Evolutionary conservation across 2,888 invertebrate genomes (phyloP), one percentile per base, ranked within the genome.

Genomic region (Eulithis testata): DNA sequence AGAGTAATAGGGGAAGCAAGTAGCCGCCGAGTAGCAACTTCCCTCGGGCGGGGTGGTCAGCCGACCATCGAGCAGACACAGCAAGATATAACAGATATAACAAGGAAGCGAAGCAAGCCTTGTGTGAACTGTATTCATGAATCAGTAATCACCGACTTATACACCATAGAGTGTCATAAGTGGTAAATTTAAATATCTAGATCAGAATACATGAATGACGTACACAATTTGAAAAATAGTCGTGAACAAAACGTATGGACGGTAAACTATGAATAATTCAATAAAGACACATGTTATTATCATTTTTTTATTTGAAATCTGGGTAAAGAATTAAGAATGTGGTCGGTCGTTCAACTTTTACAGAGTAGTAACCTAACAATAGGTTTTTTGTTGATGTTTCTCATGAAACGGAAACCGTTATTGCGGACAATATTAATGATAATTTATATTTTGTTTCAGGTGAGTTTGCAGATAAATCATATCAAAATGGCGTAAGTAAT

Each of bases 281-380:
- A 68, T 74, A 71, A 78, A 83, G 75, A 76, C 66, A 68, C 65
- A 85, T 84, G 74, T 70, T 71, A 71, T 86, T 88, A 86, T 82
- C 76, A 81, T 87, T 89, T 86, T 60, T 85, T 77, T 67, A 74
- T 82, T 84, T 79, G 74, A 86, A 82, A 90, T 86, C 85, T 89
- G 83, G 88, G 87, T 85, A 82, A 79, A 76, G 85, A 82, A 84
- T 87, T 87, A 86, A 89, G 85, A 91, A 85, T 84, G 86, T 87
- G 86, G 89, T 74, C 87, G 91, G 90, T 85, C 92, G 70, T 89
- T 92, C 85, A 90, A 85, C 92, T 78, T 66, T 43, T 54, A 73
- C 75, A 76, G 69, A 77, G 75, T 31, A 31, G 21, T 27, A 21
- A 12, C 21, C 21, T 65, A 68, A 82, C 83, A 82, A 81, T 80